Percentiles rank a stretch among this genome's conserved stretches.
Evolutionary conservation across 2,888 invertebrate genomes (phyloP).

Genomic region (Argyra leucocephala): DNA sequence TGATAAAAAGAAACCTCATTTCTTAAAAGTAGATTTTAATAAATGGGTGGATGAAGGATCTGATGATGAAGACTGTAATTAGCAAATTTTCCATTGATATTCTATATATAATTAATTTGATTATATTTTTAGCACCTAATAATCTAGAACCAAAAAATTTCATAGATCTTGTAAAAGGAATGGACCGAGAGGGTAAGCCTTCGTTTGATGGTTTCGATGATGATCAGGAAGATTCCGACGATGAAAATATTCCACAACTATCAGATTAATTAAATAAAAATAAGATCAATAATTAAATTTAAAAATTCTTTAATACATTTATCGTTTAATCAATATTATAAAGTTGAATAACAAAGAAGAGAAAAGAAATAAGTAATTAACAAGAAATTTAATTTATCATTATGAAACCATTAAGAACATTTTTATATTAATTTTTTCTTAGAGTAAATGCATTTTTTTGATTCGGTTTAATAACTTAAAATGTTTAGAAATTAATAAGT

Average conservation of each 20-base stretch:
- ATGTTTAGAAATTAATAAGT: background rate
- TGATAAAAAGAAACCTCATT: slow-evolving; percentile 83
- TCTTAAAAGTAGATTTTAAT: slow-evolving; percentile 94
- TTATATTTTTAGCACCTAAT: background rate
- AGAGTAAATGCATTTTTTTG: background rate
- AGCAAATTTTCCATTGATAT: slow-evolving; percentile 18
- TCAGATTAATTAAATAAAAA: slow-evolving; percentile 37
- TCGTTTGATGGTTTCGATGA: slow-evolving; percentile 63
- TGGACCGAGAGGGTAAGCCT: slow-evolving; percentile 21
- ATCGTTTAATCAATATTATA: slow-evolving; percentile 3
- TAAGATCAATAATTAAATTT: slow-evolving; percentile 23
- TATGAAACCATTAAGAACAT: background rate
- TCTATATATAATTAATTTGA: background rate
- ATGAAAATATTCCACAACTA: slow-evolving; percentile 44
- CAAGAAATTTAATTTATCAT: background rate
- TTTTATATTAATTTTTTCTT: background rate
- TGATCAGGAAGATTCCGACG: slow-evolving; percentile 62
- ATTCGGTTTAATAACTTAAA: background rate
- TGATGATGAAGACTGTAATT: slow-evolving; percentile 64
- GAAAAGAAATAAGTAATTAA: background rate
- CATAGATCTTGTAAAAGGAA: background rate
- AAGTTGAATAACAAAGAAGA: background rate
- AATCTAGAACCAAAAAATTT: background rate
- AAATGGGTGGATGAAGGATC: slow-evolving; percentile 98
- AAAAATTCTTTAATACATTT: slow-evolving; percentile 6